A percentile compares a stretch with the other conserved stretches of the same genome.
Conservation (phyloP, 2,888 invertebrate genomes). For the Stramonita haemastoma region DNA sequence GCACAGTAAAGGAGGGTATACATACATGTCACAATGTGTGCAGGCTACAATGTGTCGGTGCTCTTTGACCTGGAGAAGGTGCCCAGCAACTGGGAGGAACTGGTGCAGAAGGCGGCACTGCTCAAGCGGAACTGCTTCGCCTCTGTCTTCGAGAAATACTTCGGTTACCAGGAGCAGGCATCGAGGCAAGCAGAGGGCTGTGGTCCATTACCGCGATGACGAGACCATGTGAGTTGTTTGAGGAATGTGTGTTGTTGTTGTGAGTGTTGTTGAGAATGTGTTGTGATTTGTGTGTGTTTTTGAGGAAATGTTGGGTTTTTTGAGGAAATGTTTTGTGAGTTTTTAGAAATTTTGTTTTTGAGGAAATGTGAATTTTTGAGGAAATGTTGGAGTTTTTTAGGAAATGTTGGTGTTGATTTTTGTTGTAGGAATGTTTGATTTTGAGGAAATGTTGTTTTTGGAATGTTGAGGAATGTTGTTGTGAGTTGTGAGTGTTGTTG, state of each 20-base stretch:
- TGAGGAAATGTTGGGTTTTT: too few species aligned
- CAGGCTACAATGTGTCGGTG: slow-evolving; percentile 96
- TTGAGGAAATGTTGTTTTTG: too few species aligned
- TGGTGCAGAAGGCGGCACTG: slow-evolving; percentile 94
- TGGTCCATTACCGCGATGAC: slow-evolving; percentile 98
- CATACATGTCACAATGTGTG: slow-evolving; percentile 36
- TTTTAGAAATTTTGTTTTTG: too few species aligned
- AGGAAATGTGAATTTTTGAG: too few species aligned
- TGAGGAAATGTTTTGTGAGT: too few species aligned
- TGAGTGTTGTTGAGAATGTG: too few species aligned
- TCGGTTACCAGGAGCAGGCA: slow-evolving; percentile 95
- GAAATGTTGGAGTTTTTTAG: too few species aligned
- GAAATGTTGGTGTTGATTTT: too few species aligned
- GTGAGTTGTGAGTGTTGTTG: too few species aligned
- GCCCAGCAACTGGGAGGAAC: slow-evolving; percentile 91
- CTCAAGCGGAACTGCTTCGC: slow-evolving; percentile 99
- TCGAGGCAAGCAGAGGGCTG: slow-evolving; percentile 93
- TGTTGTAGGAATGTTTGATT: too few species aligned
- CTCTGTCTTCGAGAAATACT: slow-evolving; percentile 99
- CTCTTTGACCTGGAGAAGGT: slow-evolving; percentile 94
- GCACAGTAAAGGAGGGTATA: too few species aligned
- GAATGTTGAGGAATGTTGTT: too few species aligned
- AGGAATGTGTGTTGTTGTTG: background rate
- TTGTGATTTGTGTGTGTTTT: slow-evolving; percentile 11
- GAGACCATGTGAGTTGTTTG: slow-evolving; percentile 89